phyloP scores from a whole-genome alignment of 2,888 invertebrate species.

The Zygothrica quintamaculata region DNA sequence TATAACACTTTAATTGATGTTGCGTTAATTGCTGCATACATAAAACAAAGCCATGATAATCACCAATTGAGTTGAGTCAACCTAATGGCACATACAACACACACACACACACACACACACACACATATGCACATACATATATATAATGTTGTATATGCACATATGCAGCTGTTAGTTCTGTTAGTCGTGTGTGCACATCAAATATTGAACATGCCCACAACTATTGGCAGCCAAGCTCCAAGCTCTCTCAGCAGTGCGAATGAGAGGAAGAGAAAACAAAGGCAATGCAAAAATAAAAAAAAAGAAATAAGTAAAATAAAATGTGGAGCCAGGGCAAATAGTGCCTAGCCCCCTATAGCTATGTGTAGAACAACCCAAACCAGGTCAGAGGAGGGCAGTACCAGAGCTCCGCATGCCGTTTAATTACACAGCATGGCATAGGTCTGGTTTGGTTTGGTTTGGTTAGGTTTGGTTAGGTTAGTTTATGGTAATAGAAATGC shows the following conservation, averaged over 20 bases:
- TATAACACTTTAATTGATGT: slow-evolving; percentile 31
- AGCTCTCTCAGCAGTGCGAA: too few species aligned
- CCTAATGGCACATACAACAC: slow-evolving; percentile 39
- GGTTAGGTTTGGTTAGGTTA: slow-evolving; percentile 2
- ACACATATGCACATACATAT: slow-evolving; percentile 6
- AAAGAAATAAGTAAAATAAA: slow-evolving; percentile 41
- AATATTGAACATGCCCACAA: slow-evolving; percentile 75
- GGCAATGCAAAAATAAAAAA: slow-evolving; percentile 34
- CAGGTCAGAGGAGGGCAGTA: slow-evolving; percentile 3
- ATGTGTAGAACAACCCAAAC: slow-evolving; percentile 11
- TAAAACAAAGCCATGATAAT: slow-evolving; percentile 35
- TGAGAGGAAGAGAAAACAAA: slow-evolving; percentile 37
- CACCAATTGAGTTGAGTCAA: slow-evolving; percentile 45
- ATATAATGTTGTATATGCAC: slow-evolving; percentile 21
- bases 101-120: slow-evolving; percentile 3
- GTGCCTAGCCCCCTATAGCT: slow-evolving; percentile 3
- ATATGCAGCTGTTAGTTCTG: slow-evolving; percentile 4
- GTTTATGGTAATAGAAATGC: slow-evolving; percentile 14
- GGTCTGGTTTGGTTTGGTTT: not conserved
- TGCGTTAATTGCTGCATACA: slow-evolving; percentile 29
- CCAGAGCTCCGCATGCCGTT: slow-evolving; percentile 41
- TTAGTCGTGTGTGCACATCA: slow-evolving; percentile 57
- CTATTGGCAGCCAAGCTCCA: slow-evolving; percentile 60
- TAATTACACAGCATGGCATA: slow-evolving; percentile 50
- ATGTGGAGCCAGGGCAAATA: slow-evolving; percentile 47